Conservation (phyloP, 2,113 vertebrate species). For the Seriola quinqueradiata region DNA sequence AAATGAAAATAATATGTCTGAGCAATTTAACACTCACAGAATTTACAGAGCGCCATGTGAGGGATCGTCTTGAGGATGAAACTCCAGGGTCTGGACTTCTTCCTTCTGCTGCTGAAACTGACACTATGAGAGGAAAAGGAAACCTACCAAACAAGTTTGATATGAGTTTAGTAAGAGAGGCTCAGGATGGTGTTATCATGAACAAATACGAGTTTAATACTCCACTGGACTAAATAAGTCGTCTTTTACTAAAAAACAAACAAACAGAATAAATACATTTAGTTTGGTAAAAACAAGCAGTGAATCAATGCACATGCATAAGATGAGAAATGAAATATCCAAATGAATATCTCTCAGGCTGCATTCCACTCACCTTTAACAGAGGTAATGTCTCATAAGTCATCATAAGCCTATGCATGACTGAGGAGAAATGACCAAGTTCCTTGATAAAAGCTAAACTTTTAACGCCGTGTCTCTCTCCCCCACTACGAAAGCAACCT, state of each 20-base stretch:
- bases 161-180: fast-evolving
- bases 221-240: neutral
- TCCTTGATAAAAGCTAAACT: conserved; percentile 16
- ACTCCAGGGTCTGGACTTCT: conserved; percentile 48
- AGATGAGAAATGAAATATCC: neutral
- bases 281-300: neutral
- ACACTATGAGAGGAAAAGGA: conserved; percentile 47
- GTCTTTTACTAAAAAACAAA: neutral
- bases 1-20: neutral
- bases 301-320: neutral
- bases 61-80: conserved; percentile 55
- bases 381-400: conserved; percentile 69
- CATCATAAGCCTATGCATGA: conserved; percentile 55
- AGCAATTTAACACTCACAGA: conserved; percentile 61
- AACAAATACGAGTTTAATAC: neutral
- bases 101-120: conserved; percentile 13
- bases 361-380: conserved; percentile 68
- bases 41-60: conserved; percentile 70
- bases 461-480: conserved; percentile 8
- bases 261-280: neutral
- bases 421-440: conserved; percentile 39
- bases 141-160: conserved; percentile 44
- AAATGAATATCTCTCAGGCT: neutral
- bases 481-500: conserved; percentile 16
- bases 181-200: neutral